Percentiles rank a stretch among this genome's conserved stretches.
These are phyloP conservation scores for Leucosticte australis DNA, from an alignment of 2,113 vertebrate species.

Conservation along the genomic window DNA sequence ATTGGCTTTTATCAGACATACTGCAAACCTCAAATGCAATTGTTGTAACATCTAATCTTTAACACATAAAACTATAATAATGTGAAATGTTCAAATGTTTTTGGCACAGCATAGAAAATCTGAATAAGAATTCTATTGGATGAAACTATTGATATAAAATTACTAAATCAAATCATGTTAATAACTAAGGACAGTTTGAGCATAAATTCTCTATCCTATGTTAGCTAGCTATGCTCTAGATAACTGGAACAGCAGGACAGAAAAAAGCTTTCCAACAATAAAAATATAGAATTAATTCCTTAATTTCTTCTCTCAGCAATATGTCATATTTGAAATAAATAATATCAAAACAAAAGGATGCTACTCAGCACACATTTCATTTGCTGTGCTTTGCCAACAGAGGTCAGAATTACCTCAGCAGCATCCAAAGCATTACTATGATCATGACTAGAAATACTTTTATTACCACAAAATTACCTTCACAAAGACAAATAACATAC, in stretches of 20 bases:
- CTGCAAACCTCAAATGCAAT: neutral
- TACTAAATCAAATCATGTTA: neutral
- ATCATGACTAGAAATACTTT: neutral
- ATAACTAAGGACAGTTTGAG: neutral
- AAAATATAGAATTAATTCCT: neutral
- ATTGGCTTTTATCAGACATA: neutral
- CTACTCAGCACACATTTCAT: neutral
- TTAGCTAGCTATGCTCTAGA: neutral
- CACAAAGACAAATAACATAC: neutral
- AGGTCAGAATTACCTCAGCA: conserved; percentile 50
- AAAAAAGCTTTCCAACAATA: neutral
- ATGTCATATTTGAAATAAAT: neutral
- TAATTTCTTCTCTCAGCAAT: neutral
- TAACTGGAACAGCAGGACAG: neutral
- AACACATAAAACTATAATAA: neutral
- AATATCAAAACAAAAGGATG: neutral
- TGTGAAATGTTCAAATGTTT: neutral
- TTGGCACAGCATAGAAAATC: neutral
- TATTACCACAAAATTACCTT: neutral
- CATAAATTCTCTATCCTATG: neutral
- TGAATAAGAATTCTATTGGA: neutral
- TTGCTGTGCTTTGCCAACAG: conserved; percentile 55
- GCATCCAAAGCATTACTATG: neutral
- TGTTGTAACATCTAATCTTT: neutral
- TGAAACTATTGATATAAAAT: neutral